Percentiles rank a stretch among this genome's conserved stretches.
Conservation (phyloP, 2,888 invertebrate genomes). For the Pegoplata infirma region DNA sequence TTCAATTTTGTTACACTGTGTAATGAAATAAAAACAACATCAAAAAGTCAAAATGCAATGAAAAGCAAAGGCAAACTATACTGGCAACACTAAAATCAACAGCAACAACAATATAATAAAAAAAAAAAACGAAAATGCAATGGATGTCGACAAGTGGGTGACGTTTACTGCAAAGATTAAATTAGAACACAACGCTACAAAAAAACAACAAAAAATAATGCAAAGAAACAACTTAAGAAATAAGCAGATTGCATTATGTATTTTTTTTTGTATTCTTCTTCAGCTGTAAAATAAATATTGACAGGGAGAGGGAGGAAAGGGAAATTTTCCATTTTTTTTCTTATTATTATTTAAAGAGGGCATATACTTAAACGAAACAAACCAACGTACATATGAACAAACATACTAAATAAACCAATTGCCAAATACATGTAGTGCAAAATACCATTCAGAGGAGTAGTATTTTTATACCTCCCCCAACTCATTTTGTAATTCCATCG, state of each 20-base stretch:
- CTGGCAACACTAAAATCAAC: neutral
- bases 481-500: no score
- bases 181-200: conserved; percentile 44
- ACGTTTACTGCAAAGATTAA: conserved; percentile 57
- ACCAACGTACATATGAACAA: no score
- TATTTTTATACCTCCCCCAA: no score
- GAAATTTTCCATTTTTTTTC: conserved; percentile 5
- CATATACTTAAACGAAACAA: no score
- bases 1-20: no score
- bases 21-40: no score
- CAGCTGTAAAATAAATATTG: neutral
- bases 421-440: neutral
- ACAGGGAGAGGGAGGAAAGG: conserved; percentile 11
- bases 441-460: no score
- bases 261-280: conserved; percentile 3
- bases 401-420: neutral
- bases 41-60: conserved; percentile 20
- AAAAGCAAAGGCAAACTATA: conserved; percentile 9
- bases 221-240: conserved; percentile 9
- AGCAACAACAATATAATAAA: conserved; percentile 3
- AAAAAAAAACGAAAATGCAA: conserved; percentile 31
- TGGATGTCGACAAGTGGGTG: conserved; percentile 60
- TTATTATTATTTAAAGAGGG: neutral
- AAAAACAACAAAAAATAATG: conserved; percentile 2
- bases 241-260: conserved; percentile 37